Conservation (phyloP, 2,797 vertebrate species). For the Danio albolineatus region DNA sequence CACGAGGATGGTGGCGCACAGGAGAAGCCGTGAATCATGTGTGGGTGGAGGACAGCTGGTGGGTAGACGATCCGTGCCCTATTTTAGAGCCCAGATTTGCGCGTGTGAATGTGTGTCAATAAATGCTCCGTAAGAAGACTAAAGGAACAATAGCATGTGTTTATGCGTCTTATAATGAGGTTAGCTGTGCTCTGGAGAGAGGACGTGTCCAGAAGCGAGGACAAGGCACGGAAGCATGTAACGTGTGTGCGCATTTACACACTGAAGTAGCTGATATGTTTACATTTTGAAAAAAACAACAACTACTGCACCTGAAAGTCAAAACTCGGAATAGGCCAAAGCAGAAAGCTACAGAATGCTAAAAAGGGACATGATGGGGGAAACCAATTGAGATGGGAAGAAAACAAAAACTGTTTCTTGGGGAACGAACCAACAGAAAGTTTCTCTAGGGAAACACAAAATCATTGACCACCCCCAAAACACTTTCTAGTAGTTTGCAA, state of each 20-base stretch:
- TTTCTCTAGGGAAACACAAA: too few relatives aligned
- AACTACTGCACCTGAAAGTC: slow-evolving; percentile 46
- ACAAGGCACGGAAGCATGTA: slow-evolving; percentile 79
- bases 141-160: slow-evolving; percentile 44
- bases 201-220: slow-evolving; percentile 66
- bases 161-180: slow-evolving; percentile 42
- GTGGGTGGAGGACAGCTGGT: slow-evolving; percentile 28
- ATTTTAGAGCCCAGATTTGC: slow-evolving; percentile 27
- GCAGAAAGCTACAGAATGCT: slow-evolving; percentile 14
- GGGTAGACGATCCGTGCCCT: slow-evolving; percentile 18
- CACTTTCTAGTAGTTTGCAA: too few relatives aligned
- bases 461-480: too few relatives aligned
- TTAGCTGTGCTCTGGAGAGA: slow-evolving; percentile 53
- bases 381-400: neutral
- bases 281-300: slow-evolving; percentile 50
- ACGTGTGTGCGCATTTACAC: slow-evolving; percentile 44
- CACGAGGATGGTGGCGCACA: neutral
- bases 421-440: too few relatives aligned
- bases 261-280: slow-evolving; percentile 57
- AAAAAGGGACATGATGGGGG: neutral
- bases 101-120: slow-evolving; percentile 1
- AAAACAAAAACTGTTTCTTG: neutral
- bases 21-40: slow-evolving; percentile 26
- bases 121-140: slow-evolving; percentile 41
- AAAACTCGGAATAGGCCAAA: slow-evolving; percentile 33